Evolutionary conservation across 1,140 invertebrate species (phyloP).

Genomic region (Tribolium castaneum): DNA sequence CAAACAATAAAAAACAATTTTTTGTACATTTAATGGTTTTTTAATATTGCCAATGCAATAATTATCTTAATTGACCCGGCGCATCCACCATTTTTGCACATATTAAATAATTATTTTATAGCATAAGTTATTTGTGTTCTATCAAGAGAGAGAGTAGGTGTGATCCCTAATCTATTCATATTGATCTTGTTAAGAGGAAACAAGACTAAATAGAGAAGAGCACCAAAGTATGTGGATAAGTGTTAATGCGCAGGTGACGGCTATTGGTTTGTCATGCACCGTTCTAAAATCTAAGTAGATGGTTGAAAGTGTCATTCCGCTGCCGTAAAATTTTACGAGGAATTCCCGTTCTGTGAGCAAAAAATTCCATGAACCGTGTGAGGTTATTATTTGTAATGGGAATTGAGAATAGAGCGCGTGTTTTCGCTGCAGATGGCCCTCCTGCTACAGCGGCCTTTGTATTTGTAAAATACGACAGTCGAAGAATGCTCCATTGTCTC

Average conservation of each 20-base stretch:
- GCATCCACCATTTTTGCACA: conserved; percentile 14
- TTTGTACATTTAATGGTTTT: too few relatives aligned
- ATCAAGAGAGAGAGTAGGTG: too few relatives aligned
- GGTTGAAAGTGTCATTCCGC: conserved; percentile 9
- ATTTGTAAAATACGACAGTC: neutral
- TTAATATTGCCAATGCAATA: too few relatives aligned
- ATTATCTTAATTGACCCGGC: conserved; percentile 11
- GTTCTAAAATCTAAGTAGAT: conserved; percentile 17
- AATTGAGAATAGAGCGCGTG: conserved; percentile 25
- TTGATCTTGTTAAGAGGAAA: too few relatives aligned
- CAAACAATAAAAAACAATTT: neutral
- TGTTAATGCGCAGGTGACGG: too few relatives aligned
- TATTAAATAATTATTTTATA: too few relatives aligned
- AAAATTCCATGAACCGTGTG: conserved; percentile 28
- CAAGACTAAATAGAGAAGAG: too few relatives aligned
- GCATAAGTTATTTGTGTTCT: too few relatives aligned
- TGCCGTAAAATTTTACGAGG: conserved; percentile 19
- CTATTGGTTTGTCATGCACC: neutral
- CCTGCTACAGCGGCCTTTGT: conserved; percentile 1
- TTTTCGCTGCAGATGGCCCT: conserved; percentile 25
- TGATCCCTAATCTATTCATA: too few relatives aligned
- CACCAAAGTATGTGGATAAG: neutral
- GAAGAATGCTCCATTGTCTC: conserved; percentile 6
- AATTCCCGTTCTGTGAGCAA: conserved; percentile 26
- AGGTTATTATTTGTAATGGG: conserved; percentile 35